These are phyloP conservation scores for Oikopleura albicans DNA, from an alignment of 23 tunicate species.

Conservation along the genomic window DNA sequence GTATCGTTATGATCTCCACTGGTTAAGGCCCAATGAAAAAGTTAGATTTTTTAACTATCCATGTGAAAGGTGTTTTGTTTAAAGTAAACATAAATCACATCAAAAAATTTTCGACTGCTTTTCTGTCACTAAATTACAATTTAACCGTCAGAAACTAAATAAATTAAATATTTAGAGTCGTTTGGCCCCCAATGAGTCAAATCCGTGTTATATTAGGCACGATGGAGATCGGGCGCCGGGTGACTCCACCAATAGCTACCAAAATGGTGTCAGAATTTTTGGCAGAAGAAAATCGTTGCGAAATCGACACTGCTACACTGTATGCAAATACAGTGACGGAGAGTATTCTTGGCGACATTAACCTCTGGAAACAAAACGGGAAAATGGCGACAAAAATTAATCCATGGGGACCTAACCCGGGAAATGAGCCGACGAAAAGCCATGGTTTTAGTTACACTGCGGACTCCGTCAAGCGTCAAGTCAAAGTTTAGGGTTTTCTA, in stretches of 20 bases:
- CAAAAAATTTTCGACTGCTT: too few species aligned
- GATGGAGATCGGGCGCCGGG: not conserved
- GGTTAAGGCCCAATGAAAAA: too few species aligned
- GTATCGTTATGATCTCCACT: too few species aligned
- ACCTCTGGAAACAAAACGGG: conserved; percentile 4
- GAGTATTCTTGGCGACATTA: conserved; percentile 36
- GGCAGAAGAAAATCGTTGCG: not conserved
- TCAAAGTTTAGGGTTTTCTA: too few species aligned
- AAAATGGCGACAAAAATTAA: conserved; percentile 62
- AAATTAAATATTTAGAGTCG: too few species aligned
- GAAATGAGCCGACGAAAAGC: not conserved
- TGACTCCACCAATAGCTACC: not conserved
- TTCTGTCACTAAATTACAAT: too few species aligned
- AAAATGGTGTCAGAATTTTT: not conserved
- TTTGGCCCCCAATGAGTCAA: not conserved
- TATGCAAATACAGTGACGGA: conserved; percentile 58
- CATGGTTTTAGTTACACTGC: conserved; percentile 24
- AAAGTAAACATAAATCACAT: too few species aligned
- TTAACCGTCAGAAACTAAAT: too few species aligned
- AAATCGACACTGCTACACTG: conserved; percentile 71
- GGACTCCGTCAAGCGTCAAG: conserved; percentile 35
- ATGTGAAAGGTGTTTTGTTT: too few species aligned
- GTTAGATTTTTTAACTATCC: too few species aligned
- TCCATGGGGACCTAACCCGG: conserved; percentile 30
- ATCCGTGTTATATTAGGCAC: not conserved